Evolutionary conservation across 2,113 vertebrate species (phyloP), one percentile per base, ranked within the genome.

Genomic region (Dolichallabes microphthalmus): DNA sequence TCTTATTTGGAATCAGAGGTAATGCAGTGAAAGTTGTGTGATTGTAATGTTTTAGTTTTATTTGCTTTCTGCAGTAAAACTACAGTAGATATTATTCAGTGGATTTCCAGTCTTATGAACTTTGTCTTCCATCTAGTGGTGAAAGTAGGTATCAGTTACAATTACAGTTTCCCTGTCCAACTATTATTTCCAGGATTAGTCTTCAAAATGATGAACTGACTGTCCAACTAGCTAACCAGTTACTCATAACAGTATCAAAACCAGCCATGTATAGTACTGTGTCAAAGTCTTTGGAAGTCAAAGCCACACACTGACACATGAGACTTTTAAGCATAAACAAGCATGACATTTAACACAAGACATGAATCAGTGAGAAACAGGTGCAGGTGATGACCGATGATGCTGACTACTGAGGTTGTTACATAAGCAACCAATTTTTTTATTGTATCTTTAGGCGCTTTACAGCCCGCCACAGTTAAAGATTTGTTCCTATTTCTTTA

Each of bases 111-210:
- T 30, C 2, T 58, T 35, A 79, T 80, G 66, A 25, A 71, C 50
- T 63, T 14, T 64, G 32, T 2, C 25, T 81, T 85, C 86, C 88
- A 91, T 81, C 90, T 89, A 77, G 82, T 89, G 88, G 84, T 84
- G n/a, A 32, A 60, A 63, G 57, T 30, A 52, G 55, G 30, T 81
- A 74, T 6, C 45, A 75, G 17, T 30, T n/a, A 53, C 14, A 45
- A 45, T 45, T 45, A 45, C 1, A 58, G 14, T 53, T 35, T 22
- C 30, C 14, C 11, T 58, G 27, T 58, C 11, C 30, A 78, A 58
- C 10, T 22, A 10, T 55, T 10, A 30, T 13, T 78, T 11, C 27
- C 30, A 22, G 1, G 4, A 78, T 78, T 57, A 35, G 53, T 10
- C 55, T 22, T 35, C 27, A 77, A 57, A 76, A 53, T 1, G 14